phyloP scores from a whole-genome alignment of 2,797 vertebrate genomes.

The Urophycis tenuis region DNA sequence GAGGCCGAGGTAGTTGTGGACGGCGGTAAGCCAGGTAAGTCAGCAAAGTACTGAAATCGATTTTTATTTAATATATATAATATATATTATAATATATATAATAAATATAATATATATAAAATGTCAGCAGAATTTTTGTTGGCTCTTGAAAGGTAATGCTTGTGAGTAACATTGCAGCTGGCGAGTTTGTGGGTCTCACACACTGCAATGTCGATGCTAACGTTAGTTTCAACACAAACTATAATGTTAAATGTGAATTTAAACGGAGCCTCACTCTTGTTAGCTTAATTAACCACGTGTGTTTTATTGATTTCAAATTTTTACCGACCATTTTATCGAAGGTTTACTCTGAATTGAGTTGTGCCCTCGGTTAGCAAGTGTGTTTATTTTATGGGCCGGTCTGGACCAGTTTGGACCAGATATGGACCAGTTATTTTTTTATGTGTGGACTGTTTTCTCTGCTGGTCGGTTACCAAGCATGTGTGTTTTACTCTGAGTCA shows the following conservation, averaged over 20 bases:
- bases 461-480: too few relatives aligned
- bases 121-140: neutral
- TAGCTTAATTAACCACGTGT: too few relatives aligned
- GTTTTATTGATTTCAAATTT: neutral
- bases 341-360: neutral
- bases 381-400: neutral
- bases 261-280: too few relatives aligned
- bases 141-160: neutral
- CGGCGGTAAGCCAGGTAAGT: neutral
- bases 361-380: neutral
- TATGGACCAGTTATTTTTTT: too few relatives aligned
- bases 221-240: neutral
- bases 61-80: neutral
- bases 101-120: too few relatives aligned
- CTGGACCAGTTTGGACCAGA: too few relatives aligned
- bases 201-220: neutral
- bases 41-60: neutral
- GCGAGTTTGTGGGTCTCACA: neutral
- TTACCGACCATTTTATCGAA: too few relatives aligned
- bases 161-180: neutral
- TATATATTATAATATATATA: too few relatives aligned
- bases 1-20: neutral
- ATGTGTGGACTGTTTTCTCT: neutral
- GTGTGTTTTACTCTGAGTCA: too few relatives aligned
- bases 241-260: too few relatives aligned